Conservation (phyloP, 2,888 invertebrate genomes). For the Maniola hyperantus region DNA sequence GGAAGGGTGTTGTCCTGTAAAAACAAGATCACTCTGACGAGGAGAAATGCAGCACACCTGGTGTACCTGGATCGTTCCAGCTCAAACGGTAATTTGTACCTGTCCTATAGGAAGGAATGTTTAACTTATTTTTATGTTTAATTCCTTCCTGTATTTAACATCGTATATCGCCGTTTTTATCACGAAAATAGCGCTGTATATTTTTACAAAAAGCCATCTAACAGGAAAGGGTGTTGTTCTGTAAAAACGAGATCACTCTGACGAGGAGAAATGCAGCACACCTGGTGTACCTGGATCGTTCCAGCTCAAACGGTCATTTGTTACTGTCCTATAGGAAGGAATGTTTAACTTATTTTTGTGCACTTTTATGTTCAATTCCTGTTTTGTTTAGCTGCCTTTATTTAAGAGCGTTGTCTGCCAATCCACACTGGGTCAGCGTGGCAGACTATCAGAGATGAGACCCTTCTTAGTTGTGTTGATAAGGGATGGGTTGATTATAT, state of each 20-base stretch:
- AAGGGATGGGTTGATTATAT: too few species aligned
- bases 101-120: constrained; percentile 29
- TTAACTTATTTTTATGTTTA: constrained; percentile 23
- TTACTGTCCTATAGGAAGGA: constrained; percentile 44
- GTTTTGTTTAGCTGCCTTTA: background rate
- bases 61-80: constrained; percentile 41
- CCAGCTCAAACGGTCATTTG: constrained; percentile 42
- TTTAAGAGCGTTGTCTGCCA: too few species aligned
- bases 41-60: constrained; percentile 62
- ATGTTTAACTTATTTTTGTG: constrained; percentile 34
- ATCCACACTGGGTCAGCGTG: too few species aligned
- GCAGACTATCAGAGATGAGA: too few species aligned
- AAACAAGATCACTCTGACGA: constrained; percentile 61
- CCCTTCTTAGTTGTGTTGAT: too few species aligned
- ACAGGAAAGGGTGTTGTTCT: constrained; percentile 42
- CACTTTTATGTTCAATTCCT: background rate
- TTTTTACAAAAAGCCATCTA: constrained; percentile 35
- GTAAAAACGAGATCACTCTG: constrained; percentile 61
- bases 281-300: constrained; percentile 49
- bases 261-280: constrained; percentile 60
- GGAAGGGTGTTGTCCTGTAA: constrained; percentile 48
- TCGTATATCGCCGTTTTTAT: background rate
- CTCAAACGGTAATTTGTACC: constrained; percentile 41
- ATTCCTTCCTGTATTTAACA: background rate
- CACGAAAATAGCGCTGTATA: constrained; percentile 27